These are phyloP conservation scores for Gila orcuttii DNA, from an alignment of 2,113 vertebrate genomes.

Conservation along the genomic window DNA sequence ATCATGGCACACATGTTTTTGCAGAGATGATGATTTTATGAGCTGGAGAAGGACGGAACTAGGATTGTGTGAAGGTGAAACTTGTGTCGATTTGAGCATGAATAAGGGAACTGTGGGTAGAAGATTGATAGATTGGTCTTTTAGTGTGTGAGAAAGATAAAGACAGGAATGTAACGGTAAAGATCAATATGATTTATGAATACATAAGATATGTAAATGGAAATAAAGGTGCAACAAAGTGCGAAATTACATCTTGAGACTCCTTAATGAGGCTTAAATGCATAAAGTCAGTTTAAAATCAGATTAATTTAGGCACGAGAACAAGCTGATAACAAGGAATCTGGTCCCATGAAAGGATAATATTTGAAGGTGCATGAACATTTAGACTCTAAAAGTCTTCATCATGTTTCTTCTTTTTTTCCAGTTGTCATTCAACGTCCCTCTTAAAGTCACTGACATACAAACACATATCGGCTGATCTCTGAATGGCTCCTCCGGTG, in stretches of 20 bases:
- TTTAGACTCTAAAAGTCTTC: neutral
- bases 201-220: neutral
- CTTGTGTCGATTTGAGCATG: conserved; percentile 20
- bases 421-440: neutral
- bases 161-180: neutral
- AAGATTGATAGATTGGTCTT: neutral
- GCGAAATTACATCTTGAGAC: neutral
- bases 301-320: neutral
- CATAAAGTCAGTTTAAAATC: neutral
- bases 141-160: neutral
- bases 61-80: conserved; percentile 1
- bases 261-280: neutral
- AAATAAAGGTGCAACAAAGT: neutral
- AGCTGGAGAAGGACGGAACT: neutral
- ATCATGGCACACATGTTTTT: neutral
- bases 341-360: neutral
- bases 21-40: conserved; percentile 28
- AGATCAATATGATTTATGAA: neutral
- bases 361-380: conserved; percentile 10
- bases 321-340: neutral
- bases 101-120: conserved; percentile 47
- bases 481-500: conserved; percentile 38
- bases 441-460: conserved; percentile 23
- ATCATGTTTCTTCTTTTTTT: neutral
- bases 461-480: conserved; percentile 17